Conservation (phyloP, 2,113 vertebrate species). For the Ammodramus savannarum region DNA sequence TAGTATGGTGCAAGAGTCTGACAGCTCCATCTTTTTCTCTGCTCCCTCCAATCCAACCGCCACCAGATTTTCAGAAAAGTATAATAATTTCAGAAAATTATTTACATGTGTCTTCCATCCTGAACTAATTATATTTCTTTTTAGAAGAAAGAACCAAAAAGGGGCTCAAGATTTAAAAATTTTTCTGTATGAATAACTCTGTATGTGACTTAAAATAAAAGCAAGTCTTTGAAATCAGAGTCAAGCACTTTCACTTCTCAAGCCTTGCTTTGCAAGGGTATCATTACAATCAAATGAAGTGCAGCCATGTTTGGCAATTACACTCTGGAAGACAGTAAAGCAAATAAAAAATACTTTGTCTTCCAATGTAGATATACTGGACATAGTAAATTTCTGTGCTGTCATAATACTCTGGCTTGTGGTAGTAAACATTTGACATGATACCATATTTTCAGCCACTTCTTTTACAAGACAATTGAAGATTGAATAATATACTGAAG, state of each 20-base stretch:
- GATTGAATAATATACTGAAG: not conserved
- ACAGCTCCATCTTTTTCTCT: not conserved
- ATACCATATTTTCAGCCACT: not conserved
- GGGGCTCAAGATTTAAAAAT: constrained; percentile 78
- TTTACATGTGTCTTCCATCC: not conserved
- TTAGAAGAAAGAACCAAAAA: constrained; percentile 57
- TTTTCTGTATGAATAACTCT: constrained; percentile 80
- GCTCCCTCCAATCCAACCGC: constrained; percentile 40
- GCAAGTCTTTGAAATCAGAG: constrained; percentile 40
- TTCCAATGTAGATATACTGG: not conserved
- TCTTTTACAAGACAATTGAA: not conserved
- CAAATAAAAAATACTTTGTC: not conserved
- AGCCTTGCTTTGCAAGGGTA: not conserved
- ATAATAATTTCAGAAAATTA: constrained; percentile 64
- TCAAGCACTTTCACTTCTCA: not conserved
- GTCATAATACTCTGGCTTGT: not conserved
- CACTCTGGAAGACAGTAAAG: not conserved
- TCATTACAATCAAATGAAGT: not conserved
- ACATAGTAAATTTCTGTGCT: not conserved
- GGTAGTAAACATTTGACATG: not conserved
- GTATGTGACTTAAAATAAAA: constrained; percentile 86
- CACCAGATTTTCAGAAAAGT: constrained; percentile 12
- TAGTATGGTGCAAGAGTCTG: not conserved
- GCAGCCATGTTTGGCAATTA: not conserved
- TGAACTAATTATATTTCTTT: not conserved